A percentile compares a stretch with the other conserved stretches of the same genome.
phyloP scores from a whole-genome alignment of 2,797 vertebrate species.

The Caiman crocodilus region DNA sequence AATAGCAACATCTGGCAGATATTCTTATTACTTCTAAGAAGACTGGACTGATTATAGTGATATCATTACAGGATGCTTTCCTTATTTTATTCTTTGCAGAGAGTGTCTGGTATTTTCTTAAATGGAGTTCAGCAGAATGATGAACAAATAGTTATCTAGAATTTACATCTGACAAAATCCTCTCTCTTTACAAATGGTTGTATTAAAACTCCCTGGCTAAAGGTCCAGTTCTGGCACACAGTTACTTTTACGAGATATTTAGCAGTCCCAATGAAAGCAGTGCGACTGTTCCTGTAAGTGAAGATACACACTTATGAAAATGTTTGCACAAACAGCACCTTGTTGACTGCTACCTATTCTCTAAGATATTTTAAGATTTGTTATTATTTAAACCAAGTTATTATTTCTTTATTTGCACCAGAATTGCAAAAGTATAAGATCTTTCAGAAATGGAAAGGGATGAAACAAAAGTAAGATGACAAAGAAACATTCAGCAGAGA shows the following conservation, averaged over 20 bases:
- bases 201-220: background rate
- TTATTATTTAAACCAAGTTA: background rate
- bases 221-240: background rate
- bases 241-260: background rate
- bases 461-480: background rate
- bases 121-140: background rate
- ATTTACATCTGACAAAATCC: background rate
- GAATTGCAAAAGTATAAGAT: background rate
- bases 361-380: background rate
- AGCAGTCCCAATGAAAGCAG: background rate
- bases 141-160: slow-evolving; percentile 26
- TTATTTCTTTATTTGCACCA: background rate
- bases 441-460: background rate
- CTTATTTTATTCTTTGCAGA: slow-evolving; percentile 61
- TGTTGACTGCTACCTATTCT: background rate
- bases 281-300: background rate
- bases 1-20: slow-evolving; percentile 83
- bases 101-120: background rate
- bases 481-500: background rate
- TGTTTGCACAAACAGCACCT: background rate
- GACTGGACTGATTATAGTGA: slow-evolving; percentile 69
- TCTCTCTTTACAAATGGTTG: background rate
- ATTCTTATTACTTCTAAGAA: slow-evolving; percentile 67
- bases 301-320: background rate
- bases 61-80: slow-evolving; percentile 74